Percentiles rank a stretch among this genome's conserved stretches.
phyloP scores from a whole-genome alignment of 1,140 invertebrate species.

The Dendrolimus punctatus region DNA sequence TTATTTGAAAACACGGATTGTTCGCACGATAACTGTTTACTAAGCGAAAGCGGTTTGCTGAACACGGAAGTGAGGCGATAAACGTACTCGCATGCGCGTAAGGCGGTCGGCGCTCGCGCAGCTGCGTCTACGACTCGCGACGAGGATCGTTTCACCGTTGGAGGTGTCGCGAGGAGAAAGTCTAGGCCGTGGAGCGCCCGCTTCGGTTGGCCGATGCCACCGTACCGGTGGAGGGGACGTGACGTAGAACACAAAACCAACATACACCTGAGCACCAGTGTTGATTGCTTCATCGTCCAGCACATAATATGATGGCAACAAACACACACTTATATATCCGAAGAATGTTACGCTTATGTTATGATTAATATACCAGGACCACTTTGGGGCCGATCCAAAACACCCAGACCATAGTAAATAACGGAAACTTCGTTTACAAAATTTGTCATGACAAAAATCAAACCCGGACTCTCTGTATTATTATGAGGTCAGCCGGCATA shows the following conservation, averaged over 20 bases:
- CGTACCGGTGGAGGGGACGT: constrained; percentile 42
- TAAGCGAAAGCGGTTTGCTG: constrained; percentile 50
- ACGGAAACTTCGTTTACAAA: no score
- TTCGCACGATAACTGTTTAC: constrained; percentile 50
- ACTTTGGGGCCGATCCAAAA: not conserved
- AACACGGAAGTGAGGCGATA: constrained; percentile 38
- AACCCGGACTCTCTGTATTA: no score
- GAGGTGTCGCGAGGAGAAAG: constrained; percentile 68
- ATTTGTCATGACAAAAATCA: no score
- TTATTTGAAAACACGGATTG: constrained; percentile 44
- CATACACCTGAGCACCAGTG: constrained; percentile 42
- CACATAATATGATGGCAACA: constrained; percentile 3
- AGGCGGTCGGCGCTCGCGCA: constrained; percentile 50
- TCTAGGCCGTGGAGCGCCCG: constrained; percentile 58
- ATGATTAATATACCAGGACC: constrained; percentile 1
- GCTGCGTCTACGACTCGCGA: constrained; percentile 45
- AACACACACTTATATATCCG: constrained; percentile 5
- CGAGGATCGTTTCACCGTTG: constrained; percentile 42
- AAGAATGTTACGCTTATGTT: constrained; percentile 2
- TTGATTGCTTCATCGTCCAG: constrained; percentile 18
- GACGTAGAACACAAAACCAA: constrained; percentile 45
- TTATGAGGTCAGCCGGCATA: no score
- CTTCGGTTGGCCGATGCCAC: constrained; percentile 33
- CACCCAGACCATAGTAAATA: no score
- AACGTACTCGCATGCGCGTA: constrained; percentile 19